Evolutionary conservation across 2,797 vertebrate genomes (phyloP).

Genomic region (Bradypus variegatus): DNA sequence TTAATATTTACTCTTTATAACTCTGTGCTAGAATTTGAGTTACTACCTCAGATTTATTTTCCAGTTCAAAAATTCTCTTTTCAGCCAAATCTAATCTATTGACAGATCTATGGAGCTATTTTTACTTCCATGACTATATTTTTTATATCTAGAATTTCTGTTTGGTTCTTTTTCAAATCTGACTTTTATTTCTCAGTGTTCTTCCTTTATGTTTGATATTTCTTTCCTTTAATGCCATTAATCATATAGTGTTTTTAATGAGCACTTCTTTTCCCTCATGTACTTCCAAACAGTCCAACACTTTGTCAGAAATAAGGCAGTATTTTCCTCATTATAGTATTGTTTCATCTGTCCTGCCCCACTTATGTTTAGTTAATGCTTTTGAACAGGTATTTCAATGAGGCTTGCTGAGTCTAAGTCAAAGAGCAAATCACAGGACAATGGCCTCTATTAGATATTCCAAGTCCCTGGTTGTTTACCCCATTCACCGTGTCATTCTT

Average conservation of each 20-base stretch:
- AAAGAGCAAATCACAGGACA: not conserved
- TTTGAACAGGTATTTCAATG: not conserved
- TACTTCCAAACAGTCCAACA: not conserved
- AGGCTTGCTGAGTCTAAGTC: not conserved
- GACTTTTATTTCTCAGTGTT: not conserved
- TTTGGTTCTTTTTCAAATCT: not conserved
- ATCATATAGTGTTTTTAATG: not conserved
- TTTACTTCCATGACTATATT: not conserved
- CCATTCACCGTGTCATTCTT: too few species aligned
- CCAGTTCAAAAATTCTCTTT: not conserved
- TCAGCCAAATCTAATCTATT: not conserved
- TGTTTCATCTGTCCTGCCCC: not conserved
- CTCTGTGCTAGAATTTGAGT: not conserved
- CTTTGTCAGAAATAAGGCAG: not conserved
- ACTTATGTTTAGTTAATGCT: not conserved
- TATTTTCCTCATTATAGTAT: not conserved
- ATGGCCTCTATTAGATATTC: not conserved
- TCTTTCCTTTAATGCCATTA: not conserved
- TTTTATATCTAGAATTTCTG: not conserved
- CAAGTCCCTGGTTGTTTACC: not conserved
- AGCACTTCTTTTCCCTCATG: not conserved
- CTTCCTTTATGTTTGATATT: not conserved
- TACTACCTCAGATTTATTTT: conserved; percentile 23
- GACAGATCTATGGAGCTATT: not conserved
- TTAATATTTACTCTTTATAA: not conserved